Base-by-base conservation (phyloP, 2,113 vertebrate species). In the Zosterops hypoxanthus region DNA sequence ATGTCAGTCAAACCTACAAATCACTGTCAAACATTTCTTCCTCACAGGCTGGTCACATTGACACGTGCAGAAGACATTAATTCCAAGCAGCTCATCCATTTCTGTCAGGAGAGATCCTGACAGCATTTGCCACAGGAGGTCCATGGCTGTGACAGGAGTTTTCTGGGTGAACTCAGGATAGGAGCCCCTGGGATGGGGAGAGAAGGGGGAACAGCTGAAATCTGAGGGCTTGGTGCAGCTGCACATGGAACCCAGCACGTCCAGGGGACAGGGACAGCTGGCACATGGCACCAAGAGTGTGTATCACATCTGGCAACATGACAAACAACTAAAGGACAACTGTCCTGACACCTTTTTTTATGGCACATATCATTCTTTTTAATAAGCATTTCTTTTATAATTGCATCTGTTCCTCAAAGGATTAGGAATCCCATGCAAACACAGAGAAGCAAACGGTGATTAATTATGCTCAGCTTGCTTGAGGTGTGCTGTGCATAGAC, bases 371-470 rank as follows among this genome's bases (percentile, higher is more conserved):
- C 49, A 75, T 77, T 88, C 86, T 88, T 96, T 75, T 75, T 90
- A 95, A 93, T 84, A 93, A 94, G 72, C 33, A 1, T 83, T 95
- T 83, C 39, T 86, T 93, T 86, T 78, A 92, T 94, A 96, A 97
- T 83, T 94, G 82, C 92, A 68, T 92, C 92, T 94, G 68, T 60
- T 92, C 82, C 93, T 92, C 82, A 77, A 90, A 96, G 92, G 85
- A 94, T 92, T 92, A 83, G 92, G 90, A 68, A 86, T 96, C 92
- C 93, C 92, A 53, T 26, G 73, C 0, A 28, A 86, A 64, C 86
- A 8, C 1, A 0, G 52, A 76, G 68, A 95, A 88, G 68, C 82
- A 93, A 93, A 75, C 52, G 60, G 85, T 81, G 90, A 92, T 96
- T 95, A 94, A 94, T 93, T 86, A 68, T 41, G 64, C 47, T 89